Base-by-base conservation (phyloP, 2,888 invertebrate genomes). In the Drosophila stalkeri region DNA sequence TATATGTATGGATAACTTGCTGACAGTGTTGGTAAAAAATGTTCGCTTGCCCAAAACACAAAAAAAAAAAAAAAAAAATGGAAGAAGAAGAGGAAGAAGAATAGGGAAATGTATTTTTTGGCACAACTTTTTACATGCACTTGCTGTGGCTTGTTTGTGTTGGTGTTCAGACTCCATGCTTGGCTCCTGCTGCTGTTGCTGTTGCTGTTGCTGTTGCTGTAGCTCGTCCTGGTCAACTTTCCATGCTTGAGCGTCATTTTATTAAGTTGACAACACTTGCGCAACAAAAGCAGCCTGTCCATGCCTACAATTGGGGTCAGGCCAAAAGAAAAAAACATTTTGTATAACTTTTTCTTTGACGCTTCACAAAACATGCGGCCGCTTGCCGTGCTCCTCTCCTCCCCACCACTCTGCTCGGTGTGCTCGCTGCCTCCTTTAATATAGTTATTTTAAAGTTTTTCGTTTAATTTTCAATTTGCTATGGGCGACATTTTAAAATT, bases 401-500 rank as follows among this genome's bases (percentile, higher is more conserved):
- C 18, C 37, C 14, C 20, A 14, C n/a, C 20, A 7, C 52, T 39
- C 51, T 23, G 14, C 47, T n/a, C 39, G 35, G 20, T 3, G 20
- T 20, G 20, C 54, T 33, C 7, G n/a, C 16, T 31, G 47, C 49
- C 49, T 39, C 43, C 61, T 67, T 72, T 85, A 72, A 64, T 81
- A 75, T 86, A 90, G 86, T 86, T 89, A 90, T 89, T 89, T 86
- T 86, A 81, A 86, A 86, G 90, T 86, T 86, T 90, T 90, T 86
- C 86, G 89, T 90, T 86, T 86, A 86, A 90, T 86, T 86, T 90
- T 90, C 86, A 86, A 86, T 90, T 90, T 89, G 82, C 81, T 80
- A 72, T 55, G 73, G 87, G 80, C 73, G 75, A 77, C 89, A 81
- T 89, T 83, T 86, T 86, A 78, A 85, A 89, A 85, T 77, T 82